Base-by-base conservation (phyloP, 2,888 invertebrate genomes). In the Sceliomorpha sp. region DNA sequence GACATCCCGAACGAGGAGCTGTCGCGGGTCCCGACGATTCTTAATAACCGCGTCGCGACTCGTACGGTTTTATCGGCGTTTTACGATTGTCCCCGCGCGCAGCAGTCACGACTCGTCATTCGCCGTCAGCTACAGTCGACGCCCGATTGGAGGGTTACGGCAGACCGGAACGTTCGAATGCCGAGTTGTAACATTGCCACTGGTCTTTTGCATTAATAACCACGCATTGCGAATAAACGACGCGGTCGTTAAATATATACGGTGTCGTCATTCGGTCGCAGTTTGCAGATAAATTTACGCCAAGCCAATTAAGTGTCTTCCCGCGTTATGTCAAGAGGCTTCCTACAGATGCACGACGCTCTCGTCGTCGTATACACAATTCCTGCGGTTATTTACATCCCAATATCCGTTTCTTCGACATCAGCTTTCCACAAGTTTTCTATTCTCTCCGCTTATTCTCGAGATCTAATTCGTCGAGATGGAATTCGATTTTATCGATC, bases 31-130 rank as follows among this genome's bases (percentile, higher is more conserved):
- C 67, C 66, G 69, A 53, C 45, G 72, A 62, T 69, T 72, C 71
- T 74, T 78, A 79, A 81, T 78, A 80, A 80, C 72, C 72, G 70
- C 47, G 68, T 62, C 34, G 29, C 47, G 58, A 47, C 36, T 20
- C 45, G 15, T 63, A 31, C 48, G 58, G 59, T 48, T 55, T 69
- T 36, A 39, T 15, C 8, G 40, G 31, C 24, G 12, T 20, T 55
- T 45, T 53, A 26, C 17, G 1, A 29, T 17, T n/a, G n/a, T 29
- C 24, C 1, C 20, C 27, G 24, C 9, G 17, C 24, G 20, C 29
- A 34, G 34, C 27, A 20, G 20, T 20, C 20, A 20, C 59, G 36
- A 58, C 31, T 51, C 42, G 51, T 60, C 51, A 44, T 51, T 40
- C 60, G 37, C 9, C 8, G 26, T 17, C 47, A 26, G 7, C 20